Evolutionary conservation across 2,888 invertebrate genomes (phyloP), one percentile per base, ranked within the genome.

Genomic region (Drosophila barbarae): DNA sequence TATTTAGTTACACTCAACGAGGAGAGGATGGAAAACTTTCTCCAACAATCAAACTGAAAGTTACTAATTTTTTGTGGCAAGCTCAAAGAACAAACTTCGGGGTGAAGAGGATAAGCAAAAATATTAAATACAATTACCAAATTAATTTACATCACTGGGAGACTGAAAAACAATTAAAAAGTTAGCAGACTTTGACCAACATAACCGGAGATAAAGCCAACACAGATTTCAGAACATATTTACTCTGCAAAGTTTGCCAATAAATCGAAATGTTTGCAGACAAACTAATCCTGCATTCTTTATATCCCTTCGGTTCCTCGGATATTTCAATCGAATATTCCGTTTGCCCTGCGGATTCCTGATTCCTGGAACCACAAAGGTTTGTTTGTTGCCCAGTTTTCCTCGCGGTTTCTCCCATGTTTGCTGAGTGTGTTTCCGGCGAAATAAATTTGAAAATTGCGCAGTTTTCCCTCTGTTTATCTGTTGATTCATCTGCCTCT

Each of bases 111-210:
- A 15, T 10, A 21, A 23, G 39, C 10, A 15, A 15, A 57, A 56
- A 65, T 66, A 67, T 67, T 42, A 67, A 67, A 67, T 49, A 57
- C 51, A 67, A 57, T 67, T 68, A 68, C 47, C 41, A 49, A 67
- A 67, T 67, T 58, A 49, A 68, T 52, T 58, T 53, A 52, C 50
- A 49, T 57, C 15, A 39, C 68, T 21, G 46, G 34, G 35, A 44
- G 12, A 67, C 46, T 56, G 36, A 30, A 32, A 67, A 57, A 50
- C 51, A 68, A 57, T 68, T 47, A 57, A 52, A 67, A 67, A 67
- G 67, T 67, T 66, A 18, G 15, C 28, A 51, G 35, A 56, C 34
- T 50, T 56, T 30, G n/a, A 34, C 18, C 34, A 13, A 26, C n/a
- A 42, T 41, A 63, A 46, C 18, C n/a, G 6, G 7, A 55, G 21